Evolutionary conservation across 2,797 vertebrate species (phyloP), one percentile per base, ranked within the genome.

Genomic region (Cossypha heuglini): DNA sequence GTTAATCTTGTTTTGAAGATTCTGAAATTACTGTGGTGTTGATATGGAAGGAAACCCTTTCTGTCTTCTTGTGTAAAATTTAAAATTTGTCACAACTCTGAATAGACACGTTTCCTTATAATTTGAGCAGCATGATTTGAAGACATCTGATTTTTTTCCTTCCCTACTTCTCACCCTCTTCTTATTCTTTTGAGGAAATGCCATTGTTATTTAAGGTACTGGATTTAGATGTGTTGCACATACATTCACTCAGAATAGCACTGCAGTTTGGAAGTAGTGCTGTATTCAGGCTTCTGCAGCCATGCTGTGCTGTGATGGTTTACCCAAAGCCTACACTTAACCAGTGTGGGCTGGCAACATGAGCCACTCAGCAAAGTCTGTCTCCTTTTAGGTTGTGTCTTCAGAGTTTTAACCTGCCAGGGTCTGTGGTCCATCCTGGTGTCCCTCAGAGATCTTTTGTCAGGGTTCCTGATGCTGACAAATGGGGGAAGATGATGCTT

Each of bases 161-260:
- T 87, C 16, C 14, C 4, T 35, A 1, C 43, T 80, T 93, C 46
- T 71, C 0, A 0, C 49, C 43, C 57, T 80, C 38, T 29, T 88
- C n/a, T 91, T 68, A 11, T 81, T 88, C 89, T 78, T 93, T 97
- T 96, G 73, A 86, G 91, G 76, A 93, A 93, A 88, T 91, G 73
- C 85, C 46, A 67, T 62, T 86, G 87, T 76, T 21, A 9, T 72
- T 87, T 62, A 40, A 52, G 42, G 51, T 69, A 7, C 73, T 90
- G 62, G 61, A 58, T 91, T 72, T 92, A 93, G 91, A 77, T 6
- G 1, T 76, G 58, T 55, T 45, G 7, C 20, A 59, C 28, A 57
- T 38, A 42, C 24, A 45, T 31, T 42, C 33, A 7, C 88, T 84
- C 93, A 93, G 80, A 96, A 93, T 89, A 91, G 91, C 64, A 7